Conservation (phyloP, 2,888 invertebrate species). For the Andrena fulva region DNA sequence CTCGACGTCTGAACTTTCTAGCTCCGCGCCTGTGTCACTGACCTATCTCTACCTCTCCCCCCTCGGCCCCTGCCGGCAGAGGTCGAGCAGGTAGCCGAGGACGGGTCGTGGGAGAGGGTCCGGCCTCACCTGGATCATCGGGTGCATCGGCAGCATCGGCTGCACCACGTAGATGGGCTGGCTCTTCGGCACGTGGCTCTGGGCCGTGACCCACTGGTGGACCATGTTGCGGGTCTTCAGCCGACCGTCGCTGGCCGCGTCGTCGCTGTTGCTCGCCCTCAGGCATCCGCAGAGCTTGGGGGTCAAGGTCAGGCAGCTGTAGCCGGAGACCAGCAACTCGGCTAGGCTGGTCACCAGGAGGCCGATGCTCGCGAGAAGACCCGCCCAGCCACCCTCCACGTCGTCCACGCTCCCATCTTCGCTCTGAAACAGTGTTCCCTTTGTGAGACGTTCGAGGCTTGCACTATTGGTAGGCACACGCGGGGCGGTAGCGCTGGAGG, state of each 20-base stretch:
- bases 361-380: constrained; percentile 88
- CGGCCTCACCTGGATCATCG: constrained; percentile 80
- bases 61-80: constrained; percentile 14
- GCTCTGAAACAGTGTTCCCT: constrained; percentile 63
- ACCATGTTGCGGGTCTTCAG: constrained; percentile 83
- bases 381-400: constrained; percentile 87
- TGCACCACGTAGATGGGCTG: constrained; percentile 83
- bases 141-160: constrained; percentile 81
- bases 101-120: constrained; percentile 48
- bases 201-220: constrained; percentile 83
- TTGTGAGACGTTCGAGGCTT: background rate
- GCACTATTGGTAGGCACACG: no score
- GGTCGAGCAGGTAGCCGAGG: constrained; percentile 36
- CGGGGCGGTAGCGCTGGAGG: no score
- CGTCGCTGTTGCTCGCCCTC: constrained; percentile 62
- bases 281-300: constrained; percentile 82
- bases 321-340: constrained; percentile 84
- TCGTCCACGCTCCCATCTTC: constrained; percentile 76
- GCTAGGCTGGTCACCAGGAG: constrained; percentile 87
- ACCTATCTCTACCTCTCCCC: constrained; percentile 71
- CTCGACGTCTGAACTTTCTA: constrained; percentile 78
- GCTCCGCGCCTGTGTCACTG: constrained; percentile 75
- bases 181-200: constrained; percentile 80
- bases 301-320: constrained; percentile 80
- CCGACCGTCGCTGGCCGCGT: constrained; percentile 65